These are phyloP conservation scores for Falco rusticolus DNA, from an alignment of 2,797 vertebrate species.

Conservation along the genomic window DNA sequence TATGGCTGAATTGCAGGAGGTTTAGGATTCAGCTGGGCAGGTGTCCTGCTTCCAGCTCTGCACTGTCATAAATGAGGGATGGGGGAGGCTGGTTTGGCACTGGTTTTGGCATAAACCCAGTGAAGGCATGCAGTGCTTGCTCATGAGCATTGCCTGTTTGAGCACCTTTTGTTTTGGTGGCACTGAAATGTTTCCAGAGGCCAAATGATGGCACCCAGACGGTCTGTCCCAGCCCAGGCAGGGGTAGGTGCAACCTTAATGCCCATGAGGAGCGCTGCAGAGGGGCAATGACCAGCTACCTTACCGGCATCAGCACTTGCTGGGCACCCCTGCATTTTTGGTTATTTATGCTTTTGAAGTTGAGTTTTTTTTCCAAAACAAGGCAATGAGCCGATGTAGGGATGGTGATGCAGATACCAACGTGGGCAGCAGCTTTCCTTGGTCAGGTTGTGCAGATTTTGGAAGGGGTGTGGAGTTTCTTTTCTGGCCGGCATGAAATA, in stretches of 20 bases:
- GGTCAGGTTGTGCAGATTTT: rapidly evolving
- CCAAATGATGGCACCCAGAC: not conserved
- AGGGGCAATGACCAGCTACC: too few relatives aligned
- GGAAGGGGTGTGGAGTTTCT: not conserved
- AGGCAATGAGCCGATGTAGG: not conserved
- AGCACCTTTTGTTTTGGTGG: not conserved
- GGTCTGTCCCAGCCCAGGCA: not conserved
- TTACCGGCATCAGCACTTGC: not conserved
- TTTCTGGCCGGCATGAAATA: not conserved
- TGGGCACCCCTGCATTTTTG: rapidly evolving
- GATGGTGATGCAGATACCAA: not conserved
- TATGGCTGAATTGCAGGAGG: not conserved
- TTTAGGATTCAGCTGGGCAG: not conserved
- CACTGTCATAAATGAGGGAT: not conserved
- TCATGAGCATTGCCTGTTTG: too few relatives aligned
- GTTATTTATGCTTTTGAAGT: not conserved
- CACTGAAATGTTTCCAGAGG: not conserved
- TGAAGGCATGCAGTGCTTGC: rapidly evolving
- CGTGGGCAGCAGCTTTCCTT: not conserved
- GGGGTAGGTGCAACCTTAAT: not conserved
- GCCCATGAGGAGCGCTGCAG: not conserved
- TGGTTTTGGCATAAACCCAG: rapidly evolving
- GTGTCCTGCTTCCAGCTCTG: not conserved
- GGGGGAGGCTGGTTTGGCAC: not conserved
- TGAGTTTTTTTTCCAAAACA: not conserved